These are phyloP conservation scores for Peromyscus polionotus DNA, from an alignment of 2,113 vertebrate genomes.

Conservation along the genomic window DNA sequence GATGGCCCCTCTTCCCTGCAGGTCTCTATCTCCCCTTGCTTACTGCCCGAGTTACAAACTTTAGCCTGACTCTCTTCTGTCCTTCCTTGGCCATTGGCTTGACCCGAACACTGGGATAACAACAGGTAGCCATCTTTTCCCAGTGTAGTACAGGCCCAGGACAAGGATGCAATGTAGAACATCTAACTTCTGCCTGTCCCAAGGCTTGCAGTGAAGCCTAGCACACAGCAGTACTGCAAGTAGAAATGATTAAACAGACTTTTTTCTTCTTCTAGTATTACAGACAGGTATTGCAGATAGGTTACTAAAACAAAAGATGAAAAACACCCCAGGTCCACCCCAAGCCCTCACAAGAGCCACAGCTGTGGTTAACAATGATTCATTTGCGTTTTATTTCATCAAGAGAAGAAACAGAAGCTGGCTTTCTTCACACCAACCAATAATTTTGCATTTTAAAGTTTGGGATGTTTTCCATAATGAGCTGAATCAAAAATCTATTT, in stretches of 20 bases:
- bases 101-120: slow-evolving; percentile 78
- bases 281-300: slow-evolving; percentile 84
- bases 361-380: slow-evolving; percentile 86
- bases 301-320: slow-evolving; percentile 81
- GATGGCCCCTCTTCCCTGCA: slow-evolving; percentile 68
- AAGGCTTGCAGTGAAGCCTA: slow-evolving; percentile 86
- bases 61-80: slow-evolving; percentile 75
- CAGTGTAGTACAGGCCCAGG: slow-evolving; percentile 87
- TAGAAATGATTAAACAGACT: slow-evolving; percentile 79
- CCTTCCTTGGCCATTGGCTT: slow-evolving; percentile 76
- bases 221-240: slow-evolving; percentile 84
- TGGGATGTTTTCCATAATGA: slow-evolving; percentile 89
- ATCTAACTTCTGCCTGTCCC: slow-evolving; percentile 77
- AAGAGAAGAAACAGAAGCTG: slow-evolving; percentile 88
- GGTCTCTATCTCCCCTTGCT: slow-evolving; percentile 44
- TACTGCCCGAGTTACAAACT: slow-evolving; percentile 49
- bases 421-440: slow-evolving; percentile 87
- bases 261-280: slow-evolving; percentile 78
- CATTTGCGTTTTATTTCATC: slow-evolving; percentile 84
- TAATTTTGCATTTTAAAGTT: slow-evolving; percentile 86
- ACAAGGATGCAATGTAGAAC: slow-evolving; percentile 86
- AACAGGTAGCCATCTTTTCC: slow-evolving; percentile 73
- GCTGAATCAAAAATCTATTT: slow-evolving; percentile 91
- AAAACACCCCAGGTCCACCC: slow-evolving; percentile 72
- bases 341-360: slow-evolving; percentile 84